Base-by-base conservation (phyloP, 2,797 vertebrate genomes). In the Halcyon badia region DNA sequence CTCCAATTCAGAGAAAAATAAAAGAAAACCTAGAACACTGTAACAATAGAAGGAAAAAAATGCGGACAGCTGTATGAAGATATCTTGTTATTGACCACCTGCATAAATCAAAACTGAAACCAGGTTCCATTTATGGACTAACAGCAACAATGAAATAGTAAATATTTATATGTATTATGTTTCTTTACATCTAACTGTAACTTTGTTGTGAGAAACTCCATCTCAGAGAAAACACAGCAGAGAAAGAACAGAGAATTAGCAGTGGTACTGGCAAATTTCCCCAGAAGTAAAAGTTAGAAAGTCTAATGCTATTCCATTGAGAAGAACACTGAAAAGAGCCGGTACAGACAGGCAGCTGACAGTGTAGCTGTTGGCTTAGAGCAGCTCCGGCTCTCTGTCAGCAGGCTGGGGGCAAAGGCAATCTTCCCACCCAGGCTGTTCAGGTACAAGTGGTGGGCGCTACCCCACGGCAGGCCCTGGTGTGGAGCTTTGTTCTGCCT, bases 381-480 rank as follows among this genome's bases (percentile, higher is more conserved):
- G 28, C n/a, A 57, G 28, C 28, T 44, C 5, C 9, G 18, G 7
- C 6, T 84, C 61, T 37, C 89, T 84, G 44, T 3, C 37, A 26
- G 1, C 3, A 5, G n/a, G 8, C 15, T 87, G 1, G 17, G 42
- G 39, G 49, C 49, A 91, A 87, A 77, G 2, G 2, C 13, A 33
- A 6, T 10, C 48, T 78, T 87, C 48, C 16, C 28, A 83, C 24
- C 11, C 31, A 64, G 1, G 21, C 39, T 25, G 5, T 5, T 70
- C 39, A 7, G 1, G 1, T 14, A 21, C 42, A 73, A 8, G 21
- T 7, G 16, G 25, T 42, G 39, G 24, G 26, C 18, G 44, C 65
- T 35, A 6, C 24, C 54, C 46, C 3, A 1, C 66, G 85, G 30
- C 24, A 44, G 28, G 28, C 10, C 0, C 0, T 9, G 35, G 52